Evolutionary conservation across 2,888 invertebrate species (phyloP).

Genomic region (Busseola fusca): DNA sequence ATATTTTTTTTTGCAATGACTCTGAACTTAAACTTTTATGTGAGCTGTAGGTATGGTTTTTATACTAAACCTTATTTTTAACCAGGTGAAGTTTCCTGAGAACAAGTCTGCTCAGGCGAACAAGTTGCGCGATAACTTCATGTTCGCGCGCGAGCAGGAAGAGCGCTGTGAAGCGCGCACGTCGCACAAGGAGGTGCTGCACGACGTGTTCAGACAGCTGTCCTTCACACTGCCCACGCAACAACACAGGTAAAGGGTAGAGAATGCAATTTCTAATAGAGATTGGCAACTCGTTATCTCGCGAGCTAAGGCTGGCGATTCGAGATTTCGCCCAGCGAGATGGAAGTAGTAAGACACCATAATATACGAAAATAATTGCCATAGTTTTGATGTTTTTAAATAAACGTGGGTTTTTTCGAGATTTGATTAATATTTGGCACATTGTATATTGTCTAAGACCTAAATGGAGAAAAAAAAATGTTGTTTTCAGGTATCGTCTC

Average conservation of each 20-base stretch:
- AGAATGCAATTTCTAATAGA: neutral
- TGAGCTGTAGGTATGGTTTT: neutral
- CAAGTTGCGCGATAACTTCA: slow-evolving; percentile 76
- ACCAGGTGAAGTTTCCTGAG: slow-evolving; percentile 78
- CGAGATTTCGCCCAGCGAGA: neutral
- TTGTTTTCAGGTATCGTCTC: slow-evolving; percentile 89
- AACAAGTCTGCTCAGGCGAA: slow-evolving; percentile 66
- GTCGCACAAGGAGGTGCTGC: slow-evolving; percentile 74
- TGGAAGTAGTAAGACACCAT: neutral
- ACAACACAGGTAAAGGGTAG: slow-evolving; percentile 51
- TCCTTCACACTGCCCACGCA: slow-evolving; percentile 79
- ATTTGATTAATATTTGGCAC: no score
- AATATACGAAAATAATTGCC: neutral
- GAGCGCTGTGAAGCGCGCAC: slow-evolving; percentile 73
- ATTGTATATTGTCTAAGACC: no score
- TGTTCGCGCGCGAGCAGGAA: slow-evolving; percentile 81
- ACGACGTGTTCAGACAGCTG: slow-evolving; percentile 80
- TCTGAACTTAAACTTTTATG: neutral
- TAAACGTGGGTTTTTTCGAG: no score
- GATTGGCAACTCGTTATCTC: neutral
- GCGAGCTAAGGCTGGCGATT: neutral
- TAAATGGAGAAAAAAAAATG: neutral
- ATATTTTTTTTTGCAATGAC: neutral
- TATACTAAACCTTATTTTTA: neutral
- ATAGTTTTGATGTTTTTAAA: no score